Conservation (phyloP, 1,140 invertebrate genomes). For the Drosophila albomicans region DNA sequence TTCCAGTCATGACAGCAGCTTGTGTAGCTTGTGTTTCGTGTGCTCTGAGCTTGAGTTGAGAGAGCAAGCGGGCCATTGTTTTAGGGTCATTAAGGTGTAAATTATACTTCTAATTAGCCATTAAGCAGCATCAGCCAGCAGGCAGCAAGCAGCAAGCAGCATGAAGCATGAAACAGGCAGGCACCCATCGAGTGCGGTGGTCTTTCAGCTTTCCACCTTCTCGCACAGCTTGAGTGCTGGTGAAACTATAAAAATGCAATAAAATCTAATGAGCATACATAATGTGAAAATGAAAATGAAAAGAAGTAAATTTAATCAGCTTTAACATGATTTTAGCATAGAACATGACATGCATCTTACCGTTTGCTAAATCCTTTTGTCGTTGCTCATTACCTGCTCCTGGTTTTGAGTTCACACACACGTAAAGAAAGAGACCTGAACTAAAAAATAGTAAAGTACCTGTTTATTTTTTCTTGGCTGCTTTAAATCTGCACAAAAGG, state of each 20-base stretch:
- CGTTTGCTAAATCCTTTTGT: slow-evolving; percentile 46
- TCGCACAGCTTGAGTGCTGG: slow-evolving; percentile 2
- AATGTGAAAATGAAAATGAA: slow-evolving; percentile 68
- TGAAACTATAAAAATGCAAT: slow-evolving; percentile 66
- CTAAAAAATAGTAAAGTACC: slow-evolving; percentile 4
- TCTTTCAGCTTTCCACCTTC: slow-evolving; percentile 10
- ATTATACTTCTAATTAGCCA: slow-evolving; percentile 82
- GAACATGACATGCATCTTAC: slow-evolving; percentile 18
- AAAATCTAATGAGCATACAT: slow-evolving; percentile 76
- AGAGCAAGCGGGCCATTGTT: slow-evolving; percentile 54
- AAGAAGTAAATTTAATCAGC: slow-evolving; percentile 52
- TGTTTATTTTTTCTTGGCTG: neutral
- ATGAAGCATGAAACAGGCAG: slow-evolving; percentile 31
- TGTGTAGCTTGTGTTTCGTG: slow-evolving; percentile 21
- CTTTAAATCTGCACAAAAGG: slow-evolving; percentile 16
- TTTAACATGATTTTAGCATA: slow-evolving; percentile 34
- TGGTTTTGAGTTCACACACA: slow-evolving; percentile 3
- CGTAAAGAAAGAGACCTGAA: slow-evolving; percentile 30
- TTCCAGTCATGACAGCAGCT: slow-evolving; percentile 18
- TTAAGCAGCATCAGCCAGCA: slow-evolving; percentile 69
- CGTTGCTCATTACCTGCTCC: slow-evolving; percentile 35
- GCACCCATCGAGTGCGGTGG: slow-evolving; percentile 24
- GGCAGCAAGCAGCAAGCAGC: slow-evolving; percentile 35
- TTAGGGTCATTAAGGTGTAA: slow-evolving; percentile 80
- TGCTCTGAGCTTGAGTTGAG: slow-evolving; percentile 32